These are phyloP conservation scores for Anagyrus pseudococci DNA, from an alignment of 2,888 invertebrate genomes.

Conservation along the genomic window DNA sequence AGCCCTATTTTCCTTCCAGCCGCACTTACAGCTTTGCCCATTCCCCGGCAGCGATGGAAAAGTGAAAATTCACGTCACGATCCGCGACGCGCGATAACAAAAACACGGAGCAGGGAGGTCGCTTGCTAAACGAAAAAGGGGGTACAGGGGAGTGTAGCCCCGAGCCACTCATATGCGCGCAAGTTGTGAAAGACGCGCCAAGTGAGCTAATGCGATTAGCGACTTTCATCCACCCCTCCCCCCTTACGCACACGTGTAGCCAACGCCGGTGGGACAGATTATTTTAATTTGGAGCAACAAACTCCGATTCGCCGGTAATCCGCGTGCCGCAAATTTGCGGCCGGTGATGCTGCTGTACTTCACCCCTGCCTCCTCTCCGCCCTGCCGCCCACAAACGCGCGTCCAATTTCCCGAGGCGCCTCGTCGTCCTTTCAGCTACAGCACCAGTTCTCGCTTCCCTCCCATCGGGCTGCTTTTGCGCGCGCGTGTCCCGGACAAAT, in stretches of 20 bases:
- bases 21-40: too few relatives aligned
- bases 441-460: too few relatives aligned
- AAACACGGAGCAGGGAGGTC: background rate
- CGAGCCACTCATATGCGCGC: background rate
- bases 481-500: too few relatives aligned
- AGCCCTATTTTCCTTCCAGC: too few relatives aligned
- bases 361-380: too few relatives aligned
- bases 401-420: too few relatives aligned
- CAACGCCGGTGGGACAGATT: conserved; percentile 46
- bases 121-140: background rate
- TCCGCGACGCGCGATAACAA: background rate
- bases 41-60: background rate
- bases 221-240: conserved; percentile 29
- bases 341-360: conserved; percentile 31
- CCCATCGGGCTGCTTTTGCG: too few relatives aligned
- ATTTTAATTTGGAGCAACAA: conserved; percentile 52
- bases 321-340: conserved; percentile 41
- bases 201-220: conserved; percentile 46
- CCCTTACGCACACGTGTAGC: conserved; percentile 8
- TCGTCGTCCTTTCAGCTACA: too few relatives aligned
- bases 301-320: conserved; percentile 41
- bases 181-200: background rate
- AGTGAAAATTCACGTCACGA: background rate
- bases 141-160: background rate
- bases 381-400: too few relatives aligned